phyloP scores from a whole-genome alignment of 2,888 invertebrate genomes.

The Mechanitis messenoides region DNA sequence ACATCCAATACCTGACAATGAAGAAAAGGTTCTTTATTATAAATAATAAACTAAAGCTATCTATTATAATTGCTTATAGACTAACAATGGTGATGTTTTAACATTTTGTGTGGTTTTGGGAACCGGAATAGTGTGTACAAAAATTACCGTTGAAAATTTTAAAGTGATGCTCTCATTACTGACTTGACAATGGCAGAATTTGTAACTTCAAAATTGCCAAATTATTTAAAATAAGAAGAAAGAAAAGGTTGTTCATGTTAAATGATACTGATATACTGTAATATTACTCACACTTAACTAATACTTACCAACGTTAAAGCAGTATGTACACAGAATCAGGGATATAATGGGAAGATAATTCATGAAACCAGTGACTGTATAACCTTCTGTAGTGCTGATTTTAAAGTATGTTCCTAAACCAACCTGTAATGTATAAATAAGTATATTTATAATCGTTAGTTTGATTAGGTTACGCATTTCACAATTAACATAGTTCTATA shows the following conservation, averaged over 20 bases:
- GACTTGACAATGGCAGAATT: too few species aligned
- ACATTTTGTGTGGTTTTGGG: too few species aligned
- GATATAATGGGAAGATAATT: constrained; percentile 57
- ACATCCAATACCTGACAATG: background rate
- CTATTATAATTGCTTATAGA: background rate
- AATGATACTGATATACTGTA: background rate
- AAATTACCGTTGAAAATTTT: too few species aligned
- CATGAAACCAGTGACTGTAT: constrained; percentile 40
- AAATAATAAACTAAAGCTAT: constrained; percentile 40
- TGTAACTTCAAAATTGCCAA: too few species aligned
- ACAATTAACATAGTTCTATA: too few species aligned
- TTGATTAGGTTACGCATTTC: too few species aligned
- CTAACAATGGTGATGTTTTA: too few species aligned
- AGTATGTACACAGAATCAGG: constrained; percentile 49
- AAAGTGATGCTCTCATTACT: too few species aligned
- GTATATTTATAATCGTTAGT: too few species aligned
- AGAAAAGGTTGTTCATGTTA: too few species aligned
- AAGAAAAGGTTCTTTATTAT: constrained; percentile 28
- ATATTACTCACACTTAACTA: background rate
- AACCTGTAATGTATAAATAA: constrained; percentile 37
- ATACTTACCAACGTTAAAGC: constrained; percentile 52
- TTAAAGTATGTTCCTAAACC: constrained; percentile 54
- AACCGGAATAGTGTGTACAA: too few species aligned
- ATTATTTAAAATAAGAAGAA: too few species aligned
- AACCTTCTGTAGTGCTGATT: constrained; percentile 33